Percentiles rank a stretch among this genome's conserved stretches.
phyloP scores from a whole-genome alignment of 2,113 vertebrate species.

The Thryonomys swinderianus region DNA sequence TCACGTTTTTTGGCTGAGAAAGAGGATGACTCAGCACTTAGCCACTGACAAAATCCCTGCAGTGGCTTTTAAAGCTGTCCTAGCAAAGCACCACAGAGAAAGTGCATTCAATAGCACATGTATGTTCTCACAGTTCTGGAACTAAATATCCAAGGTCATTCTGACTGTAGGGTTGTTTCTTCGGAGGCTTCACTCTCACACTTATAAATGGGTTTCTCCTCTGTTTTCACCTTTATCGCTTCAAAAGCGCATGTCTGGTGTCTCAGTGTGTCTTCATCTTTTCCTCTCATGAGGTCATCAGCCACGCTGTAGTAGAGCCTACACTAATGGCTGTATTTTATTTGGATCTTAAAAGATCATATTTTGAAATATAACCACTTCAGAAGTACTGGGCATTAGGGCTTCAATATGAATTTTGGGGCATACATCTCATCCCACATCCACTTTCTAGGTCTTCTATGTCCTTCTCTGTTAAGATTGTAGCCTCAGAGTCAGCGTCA shows the following conservation, averaged over 20 bases:
- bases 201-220: background rate
- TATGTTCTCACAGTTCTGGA: background rate
- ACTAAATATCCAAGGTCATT: background rate
- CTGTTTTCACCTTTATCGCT: background rate
- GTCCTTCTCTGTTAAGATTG: background rate
- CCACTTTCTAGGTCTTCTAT: background rate
- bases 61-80: background rate
- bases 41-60: background rate
- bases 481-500: background rate
- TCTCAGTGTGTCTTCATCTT: background rate
- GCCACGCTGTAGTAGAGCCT: background rate
- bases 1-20: background rate
- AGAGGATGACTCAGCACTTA: background rate
- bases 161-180: background rate
- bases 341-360: background rate
- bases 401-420: background rate
- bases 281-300: background rate
- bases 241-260: background rate
- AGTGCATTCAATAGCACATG: background rate
- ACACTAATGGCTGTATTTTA: background rate
- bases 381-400: background rate
- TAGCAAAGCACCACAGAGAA: background rate
- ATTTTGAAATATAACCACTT: background rate
- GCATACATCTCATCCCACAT: background rate
- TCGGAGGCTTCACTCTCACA: background rate